Conservation (phyloP, 2,797 vertebrate species). For the Leptoclinus maculatus region DNA sequence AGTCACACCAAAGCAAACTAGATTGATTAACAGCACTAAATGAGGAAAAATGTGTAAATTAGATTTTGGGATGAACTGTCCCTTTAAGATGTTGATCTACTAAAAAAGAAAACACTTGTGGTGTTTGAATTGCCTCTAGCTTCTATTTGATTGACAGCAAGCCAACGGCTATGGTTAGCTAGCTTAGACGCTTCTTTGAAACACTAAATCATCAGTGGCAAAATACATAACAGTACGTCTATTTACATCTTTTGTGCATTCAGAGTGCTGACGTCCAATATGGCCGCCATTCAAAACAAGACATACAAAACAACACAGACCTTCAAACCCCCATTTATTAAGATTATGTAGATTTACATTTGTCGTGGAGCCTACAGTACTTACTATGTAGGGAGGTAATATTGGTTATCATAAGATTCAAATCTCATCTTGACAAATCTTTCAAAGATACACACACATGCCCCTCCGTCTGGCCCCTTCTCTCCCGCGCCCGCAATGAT, state of each 20-base stretch:
- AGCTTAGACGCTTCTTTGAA: not conserved
- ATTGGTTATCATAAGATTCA: not conserved
- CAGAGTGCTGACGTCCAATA: not conserved
- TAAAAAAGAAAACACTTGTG: not conserved
- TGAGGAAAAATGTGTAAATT: not conserved
- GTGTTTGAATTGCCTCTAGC: too few relatives aligned
- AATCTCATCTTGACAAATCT: not conserved
- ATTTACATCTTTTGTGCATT: not conserved
- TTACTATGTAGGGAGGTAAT: not conserved
- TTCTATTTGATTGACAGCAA: not conserved
- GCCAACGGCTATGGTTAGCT: not conserved
- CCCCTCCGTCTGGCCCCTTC: not conserved
- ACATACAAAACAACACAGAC: not conserved
- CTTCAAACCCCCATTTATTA: not conserved
- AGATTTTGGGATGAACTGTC: not conserved
- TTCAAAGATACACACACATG: not conserved
- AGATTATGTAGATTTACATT: not conserved
- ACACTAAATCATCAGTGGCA: not conserved
- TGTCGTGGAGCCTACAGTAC: not conserved
- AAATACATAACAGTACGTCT: not conserved
- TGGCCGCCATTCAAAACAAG: not conserved
- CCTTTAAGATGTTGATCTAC: not conserved
- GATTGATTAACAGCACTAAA: not conserved
- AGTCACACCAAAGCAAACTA: not conserved
- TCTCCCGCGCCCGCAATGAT: not conserved